These are phyloP conservation scores for Muscina levida DNA, from an alignment of 2,888 invertebrate genomes.

Conservation along the genomic window DNA sequence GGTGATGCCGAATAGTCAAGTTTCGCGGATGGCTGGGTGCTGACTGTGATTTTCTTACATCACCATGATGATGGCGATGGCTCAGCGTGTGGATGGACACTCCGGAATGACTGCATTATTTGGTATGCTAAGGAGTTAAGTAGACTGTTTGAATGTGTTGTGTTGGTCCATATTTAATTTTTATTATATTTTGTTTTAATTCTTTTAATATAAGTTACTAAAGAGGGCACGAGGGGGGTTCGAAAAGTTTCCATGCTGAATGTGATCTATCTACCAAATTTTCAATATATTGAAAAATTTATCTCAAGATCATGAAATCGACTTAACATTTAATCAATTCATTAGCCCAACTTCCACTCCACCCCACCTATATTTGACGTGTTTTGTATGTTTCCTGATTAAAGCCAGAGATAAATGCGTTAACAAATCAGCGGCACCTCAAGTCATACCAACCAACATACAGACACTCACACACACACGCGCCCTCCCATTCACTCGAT, in stretches of 20 bases:
- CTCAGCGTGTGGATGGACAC: conserved; percentile 2
- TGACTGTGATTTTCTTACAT: conserved; percentile 4
- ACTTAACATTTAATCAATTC: no score
- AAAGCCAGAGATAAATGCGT: conserved; percentile 59
- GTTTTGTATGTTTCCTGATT: conserved; percentile 58
- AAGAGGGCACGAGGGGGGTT: not conserved
- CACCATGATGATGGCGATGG: conserved; percentile 8
- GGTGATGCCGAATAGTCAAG: not conserved
- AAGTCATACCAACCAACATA: conserved; percentile 33
- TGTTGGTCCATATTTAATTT: conserved; percentile 62
- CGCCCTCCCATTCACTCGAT: not conserved
- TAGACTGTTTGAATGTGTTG: conserved; percentile 40
- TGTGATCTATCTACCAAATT: no score
- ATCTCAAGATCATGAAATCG: no score
- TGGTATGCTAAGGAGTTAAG: not conserved
- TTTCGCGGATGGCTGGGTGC: not conserved
- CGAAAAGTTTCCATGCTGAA: not conserved
- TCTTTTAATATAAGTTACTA: conserved; percentile 23
- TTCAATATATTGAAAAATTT: no score
- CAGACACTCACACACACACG: conserved; percentile 2
- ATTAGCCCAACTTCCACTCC: not conserved
- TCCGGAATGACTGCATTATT: conserved; percentile 30
- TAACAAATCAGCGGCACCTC: conserved; percentile 66
- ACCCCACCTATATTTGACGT: conserved; percentile 26
- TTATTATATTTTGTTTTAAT: conserved; percentile 58